A percentile compares a stretch with the other conserved stretches of the same genome.
Evolutionary conservation across 2,113 vertebrate genomes (phyloP).

Genomic region (Pungitius pungitius): DNA sequence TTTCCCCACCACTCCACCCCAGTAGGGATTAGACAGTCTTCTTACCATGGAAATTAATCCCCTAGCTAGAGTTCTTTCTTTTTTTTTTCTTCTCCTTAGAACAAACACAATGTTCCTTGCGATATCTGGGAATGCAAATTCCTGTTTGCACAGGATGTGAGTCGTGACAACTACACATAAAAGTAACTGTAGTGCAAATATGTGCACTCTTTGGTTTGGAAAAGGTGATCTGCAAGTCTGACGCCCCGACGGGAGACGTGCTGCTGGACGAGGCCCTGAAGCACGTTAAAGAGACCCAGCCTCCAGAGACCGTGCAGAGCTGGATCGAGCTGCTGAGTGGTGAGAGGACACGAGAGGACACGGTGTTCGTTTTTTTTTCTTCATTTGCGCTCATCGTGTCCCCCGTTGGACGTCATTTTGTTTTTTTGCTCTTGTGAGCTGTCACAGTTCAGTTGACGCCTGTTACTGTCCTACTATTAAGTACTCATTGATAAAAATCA

Average conservation of each 20-base stretch:
- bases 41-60: neutral
- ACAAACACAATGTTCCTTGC: neutral
- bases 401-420: neutral
- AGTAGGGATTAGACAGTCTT: neutral
- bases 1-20: neutral
- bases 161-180: neutral
- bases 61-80: neutral
- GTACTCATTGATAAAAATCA: neutral
- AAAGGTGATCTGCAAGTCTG: constrained; percentile 97
- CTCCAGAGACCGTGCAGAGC: constrained; percentile 97
- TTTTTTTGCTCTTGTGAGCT: neutral
- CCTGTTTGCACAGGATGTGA: constrained; percentile 40
- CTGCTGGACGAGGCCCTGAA: constrained; percentile 97
- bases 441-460: neutral
- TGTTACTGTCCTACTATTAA: neutral
- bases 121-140: neutral
- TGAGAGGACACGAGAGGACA: constrained; percentile 74
- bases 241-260: constrained; percentile 96
- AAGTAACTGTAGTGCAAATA: constrained; percentile 19
- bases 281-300: constrained; percentile 96
- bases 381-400: neutral
- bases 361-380: neutral
- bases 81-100: neutral
- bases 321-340: constrained; percentile 99
- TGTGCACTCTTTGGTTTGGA: constrained; percentile 32